Conservation (phyloP, 2,797 vertebrate species). For the Apogon hyalosoma region DNA sequence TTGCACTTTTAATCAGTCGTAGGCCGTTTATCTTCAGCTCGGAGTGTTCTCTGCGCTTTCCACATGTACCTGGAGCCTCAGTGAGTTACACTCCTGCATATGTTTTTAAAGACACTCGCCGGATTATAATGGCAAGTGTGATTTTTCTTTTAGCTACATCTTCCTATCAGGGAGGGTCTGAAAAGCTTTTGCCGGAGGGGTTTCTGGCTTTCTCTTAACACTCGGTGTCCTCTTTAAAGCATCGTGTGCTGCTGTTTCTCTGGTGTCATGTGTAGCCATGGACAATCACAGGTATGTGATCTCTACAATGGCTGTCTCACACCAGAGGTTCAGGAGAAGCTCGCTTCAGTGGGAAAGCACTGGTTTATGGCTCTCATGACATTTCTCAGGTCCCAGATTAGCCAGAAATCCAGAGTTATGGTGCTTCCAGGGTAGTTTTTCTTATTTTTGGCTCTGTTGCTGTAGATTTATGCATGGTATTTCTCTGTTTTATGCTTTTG, state of each 20-base stretch:
- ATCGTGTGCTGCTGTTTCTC: conserved; percentile 46
- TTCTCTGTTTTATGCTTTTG: conserved; percentile 3
- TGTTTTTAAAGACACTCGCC: conserved; percentile 47
- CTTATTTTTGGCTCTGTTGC: neutral
- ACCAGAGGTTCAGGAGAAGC: conserved; percentile 19
- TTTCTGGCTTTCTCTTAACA: conserved; percentile 41
- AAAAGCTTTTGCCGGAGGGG: conserved; percentile 34
- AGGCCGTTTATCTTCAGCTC: conserved; percentile 57
- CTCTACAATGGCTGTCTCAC: conserved; percentile 52
- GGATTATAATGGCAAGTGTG: conserved; percentile 44
- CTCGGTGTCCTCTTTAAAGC: conserved; percentile 57
- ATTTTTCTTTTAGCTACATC: neutral
- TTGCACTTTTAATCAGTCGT: conserved; percentile 71
- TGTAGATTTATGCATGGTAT: neutral
- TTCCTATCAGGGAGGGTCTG: conserved; percentile 10
- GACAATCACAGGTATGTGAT: conserved; percentile 68
- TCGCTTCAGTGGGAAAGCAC: conserved; percentile 16
- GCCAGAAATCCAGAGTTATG: neutral
- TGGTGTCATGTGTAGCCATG: conserved; percentile 60
- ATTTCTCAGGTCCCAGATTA: neutral
- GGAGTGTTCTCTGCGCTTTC: conserved; percentile 34
- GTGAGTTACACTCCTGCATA: conserved; percentile 35
- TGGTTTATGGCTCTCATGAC: conserved; percentile 21
- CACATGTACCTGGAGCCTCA: conserved; percentile 42
- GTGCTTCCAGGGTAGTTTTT: conserved; percentile 5